Evolutionary conservation across 2,888 invertebrate species (phyloP).

Genomic region (Neocrepidodera transversa): DNA sequence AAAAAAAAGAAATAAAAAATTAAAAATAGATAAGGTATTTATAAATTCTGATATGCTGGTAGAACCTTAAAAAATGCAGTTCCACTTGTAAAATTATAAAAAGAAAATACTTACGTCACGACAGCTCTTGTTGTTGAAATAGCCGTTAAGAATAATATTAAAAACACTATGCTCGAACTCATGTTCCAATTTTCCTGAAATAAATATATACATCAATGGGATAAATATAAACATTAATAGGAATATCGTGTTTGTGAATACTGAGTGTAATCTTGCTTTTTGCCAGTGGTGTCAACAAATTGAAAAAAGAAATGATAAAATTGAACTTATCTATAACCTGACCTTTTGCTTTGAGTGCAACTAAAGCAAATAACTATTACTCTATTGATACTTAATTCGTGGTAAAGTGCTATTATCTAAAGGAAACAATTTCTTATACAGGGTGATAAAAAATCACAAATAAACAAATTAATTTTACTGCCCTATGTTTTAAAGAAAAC

Average conservation of each 20-base stretch:
- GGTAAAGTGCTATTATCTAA: too few species aligned
- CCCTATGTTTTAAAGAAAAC: too few species aligned
- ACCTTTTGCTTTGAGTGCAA: constrained; percentile 35
- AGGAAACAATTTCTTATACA: not conserved
- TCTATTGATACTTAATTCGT: not conserved
- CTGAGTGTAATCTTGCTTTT: constrained; percentile 27
- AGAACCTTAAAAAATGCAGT: too few species aligned
- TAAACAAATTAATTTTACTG: too few species aligned
- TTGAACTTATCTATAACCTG: constrained; percentile 35
- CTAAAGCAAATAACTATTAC: constrained; percentile 13
- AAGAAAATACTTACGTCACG: constrained; percentile 43
- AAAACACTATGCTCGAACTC: constrained; percentile 35
- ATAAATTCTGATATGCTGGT: too few species aligned
- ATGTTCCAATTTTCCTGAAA: constrained; percentile 37
- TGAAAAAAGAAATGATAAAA: constrained; percentile 38
- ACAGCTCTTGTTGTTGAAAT: constrained; percentile 31
- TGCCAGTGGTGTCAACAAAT: constrained; percentile 41
- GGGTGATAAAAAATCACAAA: not conserved
- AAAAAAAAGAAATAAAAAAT: too few species aligned
- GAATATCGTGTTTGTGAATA: constrained; percentile 16
- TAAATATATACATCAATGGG: constrained; percentile 20
- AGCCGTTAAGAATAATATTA: constrained; percentile 28
- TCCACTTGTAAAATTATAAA: too few species aligned
- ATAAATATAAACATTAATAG: constrained; percentile 20
- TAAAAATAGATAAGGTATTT: too few species aligned